Percentiles rank a stretch among this genome's conserved stretches.
Evolutionary conservation across 2,888 invertebrate species (phyloP).

Genomic region (Pecten maximus): DNA sequence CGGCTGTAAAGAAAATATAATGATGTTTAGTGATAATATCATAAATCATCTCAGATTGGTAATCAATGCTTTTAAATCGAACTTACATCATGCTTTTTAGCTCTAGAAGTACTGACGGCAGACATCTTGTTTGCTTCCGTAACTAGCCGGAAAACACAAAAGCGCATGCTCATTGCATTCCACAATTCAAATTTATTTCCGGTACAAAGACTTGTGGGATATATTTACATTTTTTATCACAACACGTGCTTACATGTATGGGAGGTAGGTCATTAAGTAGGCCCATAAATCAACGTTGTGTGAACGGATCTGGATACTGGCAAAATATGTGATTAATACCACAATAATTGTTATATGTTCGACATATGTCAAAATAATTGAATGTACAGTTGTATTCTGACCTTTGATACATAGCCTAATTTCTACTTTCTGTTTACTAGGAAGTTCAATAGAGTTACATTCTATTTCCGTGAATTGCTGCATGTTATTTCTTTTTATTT

Average conservation of each 20-base stretch:
- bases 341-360: too few species aligned
- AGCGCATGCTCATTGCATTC: slow-evolving; percentile 51
- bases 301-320: too few species aligned
- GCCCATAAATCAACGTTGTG: too few species aligned
- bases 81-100: slow-evolving; percentile 75
- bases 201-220: slow-evolving; percentile 47
- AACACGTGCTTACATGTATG: not conserved
- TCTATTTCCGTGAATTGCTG: too few species aligned
- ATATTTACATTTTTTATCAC: slow-evolving; percentile 39
- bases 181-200: slow-evolving; percentile 40
- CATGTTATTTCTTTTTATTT: too few species aligned
- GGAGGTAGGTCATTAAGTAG: too few species aligned
- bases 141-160: slow-evolving; percentile 59
- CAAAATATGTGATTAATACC: too few species aligned
- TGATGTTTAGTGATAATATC: not conserved
- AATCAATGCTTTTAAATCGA: slow-evolving; percentile 33
- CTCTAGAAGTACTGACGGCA: slow-evolving; percentile 72
- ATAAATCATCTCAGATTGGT: not conserved
- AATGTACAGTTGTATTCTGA: too few species aligned
- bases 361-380: too few species aligned
- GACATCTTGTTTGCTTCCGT: slow-evolving; percentile 74
- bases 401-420: too few species aligned
- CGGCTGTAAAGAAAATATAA: slow-evolving; percentile 71
- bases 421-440: too few species aligned
- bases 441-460: too few species aligned